A percentile compares a stretch with the other conserved stretches of the same genome.
Evolutionary conservation across 2,888 invertebrate genomes (phyloP).

Genomic region (Drosophila putrida): DNA sequence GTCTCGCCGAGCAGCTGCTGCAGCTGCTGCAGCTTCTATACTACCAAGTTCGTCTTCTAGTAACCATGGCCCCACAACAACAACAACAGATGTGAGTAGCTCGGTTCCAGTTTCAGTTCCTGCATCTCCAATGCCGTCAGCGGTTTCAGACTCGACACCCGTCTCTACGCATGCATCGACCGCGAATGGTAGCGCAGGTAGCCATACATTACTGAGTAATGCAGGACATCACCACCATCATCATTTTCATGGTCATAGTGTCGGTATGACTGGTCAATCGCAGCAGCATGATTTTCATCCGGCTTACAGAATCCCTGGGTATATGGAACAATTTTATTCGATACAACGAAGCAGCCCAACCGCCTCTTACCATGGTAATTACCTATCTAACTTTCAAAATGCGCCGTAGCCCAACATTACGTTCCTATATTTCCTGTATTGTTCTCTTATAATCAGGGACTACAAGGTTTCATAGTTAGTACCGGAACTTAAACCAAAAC

Average conservation of each 20-base stretch:
- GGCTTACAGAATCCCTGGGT: slow-evolving; percentile 90
- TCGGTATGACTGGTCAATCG: slow-evolving; percentile 85
- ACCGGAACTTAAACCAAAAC: too few relatives aligned
- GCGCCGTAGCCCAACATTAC: too few relatives aligned
- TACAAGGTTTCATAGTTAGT: too few relatives aligned
- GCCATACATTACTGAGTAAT: slow-evolving; percentile 36
- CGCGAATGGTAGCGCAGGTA: slow-evolving; percentile 19
- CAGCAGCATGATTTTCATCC: slow-evolving; percentile 88
- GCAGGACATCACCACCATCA: slow-evolving; percentile 60
- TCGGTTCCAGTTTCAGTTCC: slow-evolving; percentile 29
- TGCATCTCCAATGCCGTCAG: slow-evolving; percentile 23
- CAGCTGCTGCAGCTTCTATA: slow-evolving; percentile 86
- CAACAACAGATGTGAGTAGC: slow-evolving; percentile 66
- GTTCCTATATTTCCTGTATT: too few relatives aligned
- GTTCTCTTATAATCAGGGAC: too few relatives aligned
- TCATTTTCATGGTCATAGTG: slow-evolving; percentile 59
- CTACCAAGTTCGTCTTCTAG: slow-evolving; percentile 73
- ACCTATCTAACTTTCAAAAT: not conserved
- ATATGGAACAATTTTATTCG: slow-evolving; percentile 92
- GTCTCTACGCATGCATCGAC: slow-evolving; percentile 25
- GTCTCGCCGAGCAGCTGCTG: slow-evolving; percentile 86
- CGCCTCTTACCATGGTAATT: slow-evolving; percentile 90
- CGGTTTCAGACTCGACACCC: slow-evolving; percentile 41
- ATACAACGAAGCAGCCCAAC: slow-evolving; percentile 89
- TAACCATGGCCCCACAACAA: slow-evolving; percentile 24